phyloP scores from a whole-genome alignment of 2,113 vertebrate species.

The Cinclus mexicanus region DNA sequence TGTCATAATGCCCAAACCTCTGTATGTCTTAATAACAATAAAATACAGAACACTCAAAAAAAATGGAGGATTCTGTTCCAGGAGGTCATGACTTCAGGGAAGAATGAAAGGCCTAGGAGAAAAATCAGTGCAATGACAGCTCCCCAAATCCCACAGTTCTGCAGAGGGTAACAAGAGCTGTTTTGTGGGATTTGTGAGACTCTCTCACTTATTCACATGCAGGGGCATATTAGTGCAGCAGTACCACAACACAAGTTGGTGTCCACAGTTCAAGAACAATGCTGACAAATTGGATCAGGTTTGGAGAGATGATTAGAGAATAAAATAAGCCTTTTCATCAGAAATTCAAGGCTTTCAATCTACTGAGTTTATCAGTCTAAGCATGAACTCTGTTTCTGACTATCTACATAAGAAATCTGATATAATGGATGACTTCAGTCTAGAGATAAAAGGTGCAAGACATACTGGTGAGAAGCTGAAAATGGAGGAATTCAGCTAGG shows the following conservation, averaged over 20 bases:
- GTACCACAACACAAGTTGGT: background rate
- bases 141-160: background rate
- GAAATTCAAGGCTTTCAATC: constrained; percentile 7
- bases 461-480: background rate
- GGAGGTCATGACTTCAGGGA: background rate
- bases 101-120: background rate
- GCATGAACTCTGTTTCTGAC: background rate
- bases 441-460: constrained; percentile 6
- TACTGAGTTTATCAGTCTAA: background rate
- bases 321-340: background rate
- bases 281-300: background rate
- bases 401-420: background rate
- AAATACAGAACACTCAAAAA: background rate
- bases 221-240: background rate
- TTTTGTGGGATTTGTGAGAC: background rate
- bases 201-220: background rate
- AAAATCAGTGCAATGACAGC: background rate
- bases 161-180: background rate
- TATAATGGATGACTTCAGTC: background rate
- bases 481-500: background rate
- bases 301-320: background rate
- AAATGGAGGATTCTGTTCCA: background rate
- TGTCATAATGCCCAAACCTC: background rate
- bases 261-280: background rate
- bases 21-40: background rate